Evolutionary conservation across 2,888 invertebrate species (phyloP).

Genomic region (Trissolcus japonicus): DNA sequence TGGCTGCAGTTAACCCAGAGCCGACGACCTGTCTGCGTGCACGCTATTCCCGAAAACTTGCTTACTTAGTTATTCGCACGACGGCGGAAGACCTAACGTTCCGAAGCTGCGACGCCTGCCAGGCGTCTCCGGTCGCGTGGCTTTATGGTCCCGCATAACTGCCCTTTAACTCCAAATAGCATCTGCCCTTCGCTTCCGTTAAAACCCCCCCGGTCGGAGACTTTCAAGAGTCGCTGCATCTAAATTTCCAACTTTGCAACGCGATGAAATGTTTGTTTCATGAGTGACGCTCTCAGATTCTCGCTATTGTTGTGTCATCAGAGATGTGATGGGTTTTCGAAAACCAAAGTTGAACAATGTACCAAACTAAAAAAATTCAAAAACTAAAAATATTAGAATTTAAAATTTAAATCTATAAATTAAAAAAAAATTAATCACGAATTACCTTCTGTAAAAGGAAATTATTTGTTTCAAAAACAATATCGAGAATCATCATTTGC

Average conservation of each 20-base stretch:
- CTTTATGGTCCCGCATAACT: conserved; percentile 68
- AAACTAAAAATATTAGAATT: no score
- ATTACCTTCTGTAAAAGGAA: no score
- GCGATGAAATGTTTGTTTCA: conserved; percentile 28
- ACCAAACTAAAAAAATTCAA: no score
- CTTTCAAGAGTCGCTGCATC: conserved; percentile 35
- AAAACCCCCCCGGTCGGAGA: background rate
- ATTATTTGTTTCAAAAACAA: no score
- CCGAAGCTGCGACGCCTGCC: conserved; percentile 71
- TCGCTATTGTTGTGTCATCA: conserved; percentile 4
- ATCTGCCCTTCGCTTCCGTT: conserved; percentile 55
- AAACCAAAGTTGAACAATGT: no score
- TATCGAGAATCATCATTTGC: no score
- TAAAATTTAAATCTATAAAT: no score
- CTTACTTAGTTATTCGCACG: conserved; percentile 68
- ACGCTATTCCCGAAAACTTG: conserved; percentile 57
- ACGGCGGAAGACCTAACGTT: conserved; percentile 69
- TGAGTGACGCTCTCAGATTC: conserved; percentile 12
- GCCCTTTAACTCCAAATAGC: conserved; percentile 63
- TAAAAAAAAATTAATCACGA: no score
- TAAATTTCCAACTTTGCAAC: conserved; percentile 31
- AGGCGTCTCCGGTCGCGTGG: conserved; percentile 75
- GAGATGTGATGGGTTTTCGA: no score
- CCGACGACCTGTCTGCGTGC: conserved; percentile 35
- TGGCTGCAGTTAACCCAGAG: conserved; percentile 58